A percentile compares a stretch with the other conserved stretches of the same genome.
Evolutionary conservation across 92 coral and sea anemone genomes (phyloP).

Genomic region (Epizoanthus ramosus): DNA sequence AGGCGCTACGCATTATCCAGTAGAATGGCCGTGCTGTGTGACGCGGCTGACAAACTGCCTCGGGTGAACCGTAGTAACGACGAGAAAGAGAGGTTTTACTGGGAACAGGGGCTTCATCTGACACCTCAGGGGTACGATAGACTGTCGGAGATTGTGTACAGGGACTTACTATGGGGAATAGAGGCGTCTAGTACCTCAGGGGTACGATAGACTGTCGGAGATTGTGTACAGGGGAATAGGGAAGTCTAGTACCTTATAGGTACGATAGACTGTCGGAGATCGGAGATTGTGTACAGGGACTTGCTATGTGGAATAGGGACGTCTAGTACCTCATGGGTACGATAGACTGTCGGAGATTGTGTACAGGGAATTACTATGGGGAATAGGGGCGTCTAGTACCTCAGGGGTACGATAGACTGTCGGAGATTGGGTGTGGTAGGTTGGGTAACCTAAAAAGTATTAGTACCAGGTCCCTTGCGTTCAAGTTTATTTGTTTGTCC

Average conservation of each 20-base stretch:
- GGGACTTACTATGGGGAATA: conserved; percentile 78
- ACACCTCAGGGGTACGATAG: conserved; percentile 88
- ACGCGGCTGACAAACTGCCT: conserved; percentile 77
- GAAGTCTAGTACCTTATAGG: not conserved
- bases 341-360: not conserved
- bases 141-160: conserved; percentile 85
- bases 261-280: not conserved
- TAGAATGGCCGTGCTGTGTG: conserved; percentile 77
- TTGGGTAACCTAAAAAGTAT: no score
- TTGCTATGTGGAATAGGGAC: conserved; percentile 20
- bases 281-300: not conserved
- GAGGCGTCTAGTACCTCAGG: conserved; percentile 60
- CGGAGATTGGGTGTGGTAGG: not conserved
- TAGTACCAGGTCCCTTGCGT: no score
- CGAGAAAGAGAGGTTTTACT: conserved; percentile 67
- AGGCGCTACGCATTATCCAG: conserved; percentile 78
- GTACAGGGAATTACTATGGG: not conserved
- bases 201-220: conserved; percentile 91
- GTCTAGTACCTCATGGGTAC: not conserved
- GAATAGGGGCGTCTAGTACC: conserved; percentile 1
- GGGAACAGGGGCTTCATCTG: conserved; percentile 91
- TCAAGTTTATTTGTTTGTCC: no score
- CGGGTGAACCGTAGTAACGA: conserved; percentile 58
- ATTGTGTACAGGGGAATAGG: conserved; percentile 68
- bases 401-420: not conserved